Base-by-base conservation (phyloP, 2,888 invertebrate genomes). In the Lymantria dispar region DNA sequence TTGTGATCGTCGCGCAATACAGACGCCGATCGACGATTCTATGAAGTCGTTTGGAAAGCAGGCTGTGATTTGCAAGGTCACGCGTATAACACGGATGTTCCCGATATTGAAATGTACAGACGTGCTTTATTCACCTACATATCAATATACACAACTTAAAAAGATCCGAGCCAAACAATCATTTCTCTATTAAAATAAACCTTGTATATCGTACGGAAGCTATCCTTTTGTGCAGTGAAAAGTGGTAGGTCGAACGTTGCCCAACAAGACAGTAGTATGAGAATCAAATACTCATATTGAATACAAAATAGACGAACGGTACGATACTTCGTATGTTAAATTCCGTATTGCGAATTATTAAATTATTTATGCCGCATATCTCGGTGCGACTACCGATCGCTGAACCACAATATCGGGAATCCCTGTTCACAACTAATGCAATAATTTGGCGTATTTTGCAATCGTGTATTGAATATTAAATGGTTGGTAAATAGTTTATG, bases 41-140 rank as follows among this genome's bases (percentile, higher is more conserved):
- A 73, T 81, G 90, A 90, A 91, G 86, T 86, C 85, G 89, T 90
- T 91, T 90, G 87, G 90, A 91, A 91, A 91, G 90, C 90, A 88
- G 90, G 87, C 86, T 88, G 90, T 90, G 90, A 90, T 90, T 90
- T 91, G 90, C 91, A 91, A 91, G 91, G 91, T 91, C 91, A 90
- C 89, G 87, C 86, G 87, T 85, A 90, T 90, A 89, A 90, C 90
- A 90, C 91, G 91, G 91, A 91, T 91, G 90, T 91, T 89, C 89
- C 87, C 89, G 88, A 90, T 90, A 90, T 91, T 90, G 88, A 86
- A 90, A 90, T 90, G 89, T 87, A 88, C 83, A 89, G 86, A 87
- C 90, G 85, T 90, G 88, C 88, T 90, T 90, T 90, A 90, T 89
- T 90, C 89, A 90, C 90, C 91, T 87, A 90, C 89, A 87, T 90